Conservation (phyloP, 2,797 vertebrate genomes). For the Pachyuromys duprasi region DNA sequence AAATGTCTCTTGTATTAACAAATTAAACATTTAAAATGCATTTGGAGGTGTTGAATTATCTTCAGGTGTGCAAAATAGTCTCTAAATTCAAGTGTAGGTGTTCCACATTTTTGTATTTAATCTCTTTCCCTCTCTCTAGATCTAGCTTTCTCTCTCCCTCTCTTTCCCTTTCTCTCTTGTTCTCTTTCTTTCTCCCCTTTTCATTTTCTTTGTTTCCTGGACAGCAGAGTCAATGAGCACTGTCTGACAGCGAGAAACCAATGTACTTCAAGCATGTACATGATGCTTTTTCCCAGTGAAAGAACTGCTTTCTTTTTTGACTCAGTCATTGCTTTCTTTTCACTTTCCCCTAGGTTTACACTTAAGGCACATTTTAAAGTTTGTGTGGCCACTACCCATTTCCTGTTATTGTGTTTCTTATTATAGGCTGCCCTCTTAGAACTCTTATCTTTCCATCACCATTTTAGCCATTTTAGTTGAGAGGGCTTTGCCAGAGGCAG, state of each 20-base stretch:
- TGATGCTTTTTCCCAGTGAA: neutral
- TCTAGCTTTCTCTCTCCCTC: too few species aligned
- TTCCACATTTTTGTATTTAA: neutral
- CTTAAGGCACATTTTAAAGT: constrained; percentile 66
- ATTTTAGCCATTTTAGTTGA: neutral
- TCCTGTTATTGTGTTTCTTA: constrained; percentile 77
- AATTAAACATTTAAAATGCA: neutral
- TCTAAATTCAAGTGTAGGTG: neutral
- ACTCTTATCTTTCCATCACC: constrained; percentile 59
- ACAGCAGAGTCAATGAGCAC: neutral
- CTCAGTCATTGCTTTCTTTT: constrained; percentile 22
- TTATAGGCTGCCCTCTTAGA: constrained; percentile 57
- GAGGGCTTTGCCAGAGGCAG: constrained; percentile 65
- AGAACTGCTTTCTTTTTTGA: neutral
- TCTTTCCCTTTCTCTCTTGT: too few species aligned
- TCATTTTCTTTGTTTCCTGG: neutral
- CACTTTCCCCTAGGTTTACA: constrained; percentile 46
- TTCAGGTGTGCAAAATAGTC: neutral
- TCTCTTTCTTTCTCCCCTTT: neutral
- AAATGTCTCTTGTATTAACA: neutral
- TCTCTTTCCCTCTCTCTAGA: neutral
- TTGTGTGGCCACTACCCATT: constrained; percentile 72
- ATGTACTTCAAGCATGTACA: neutral
- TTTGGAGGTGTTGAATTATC: constrained; percentile 34
- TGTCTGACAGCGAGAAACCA: neutral